Conservation (phyloP, 23 tunicate species). For the Halocynthia roretzi region DNA sequence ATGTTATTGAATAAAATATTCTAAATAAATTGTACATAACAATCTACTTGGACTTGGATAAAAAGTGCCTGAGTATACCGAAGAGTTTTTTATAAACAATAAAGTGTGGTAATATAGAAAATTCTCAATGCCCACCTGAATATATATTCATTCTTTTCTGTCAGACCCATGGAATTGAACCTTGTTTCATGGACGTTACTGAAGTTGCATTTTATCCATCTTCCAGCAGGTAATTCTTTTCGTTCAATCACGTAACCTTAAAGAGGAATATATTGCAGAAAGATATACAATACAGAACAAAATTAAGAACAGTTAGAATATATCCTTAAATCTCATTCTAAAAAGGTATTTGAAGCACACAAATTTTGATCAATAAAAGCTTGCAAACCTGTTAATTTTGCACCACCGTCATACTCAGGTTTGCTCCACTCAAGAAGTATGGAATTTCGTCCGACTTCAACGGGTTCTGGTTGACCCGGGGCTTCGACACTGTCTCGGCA, state of each 20-base stretch:
- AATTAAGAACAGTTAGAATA: neutral
- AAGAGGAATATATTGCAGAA: neutral
- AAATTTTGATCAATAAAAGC: too few species aligned
- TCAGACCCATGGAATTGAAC: constrained; percentile 46
- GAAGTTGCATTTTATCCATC: constrained; percentile 89
- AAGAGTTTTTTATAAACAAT: neutral
- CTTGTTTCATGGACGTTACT: constrained; percentile 49
- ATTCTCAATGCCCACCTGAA: constrained; percentile 13
- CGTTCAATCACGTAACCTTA: constrained; percentile 75
- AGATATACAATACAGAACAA: neutral
- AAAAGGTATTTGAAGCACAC: too few species aligned
- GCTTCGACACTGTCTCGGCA: constrained; percentile 77
- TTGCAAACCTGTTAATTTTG: constrained; percentile 60
- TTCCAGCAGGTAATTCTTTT: constrained; percentile 50
- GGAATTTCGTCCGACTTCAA: constrained; percentile 45
- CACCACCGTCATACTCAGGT: constrained; percentile 86
- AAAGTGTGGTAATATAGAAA: neutral
- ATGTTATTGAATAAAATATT: neutral
- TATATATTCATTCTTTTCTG: constrained; percentile 52
- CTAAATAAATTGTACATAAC: neutral
- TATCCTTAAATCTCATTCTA: too few species aligned
- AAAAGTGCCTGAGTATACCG: neutral
- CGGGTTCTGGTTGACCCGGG: constrained; percentile 61
- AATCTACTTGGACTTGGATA: neutral
- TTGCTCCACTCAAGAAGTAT: constrained; percentile 61